A percentile compares a stretch with the other conserved stretches of the same genome.
These are phyloP conservation scores for Phoenicopterus ruber DNA, from an alignment of 2,113 vertebrate species.

Conservation along the genomic window DNA sequence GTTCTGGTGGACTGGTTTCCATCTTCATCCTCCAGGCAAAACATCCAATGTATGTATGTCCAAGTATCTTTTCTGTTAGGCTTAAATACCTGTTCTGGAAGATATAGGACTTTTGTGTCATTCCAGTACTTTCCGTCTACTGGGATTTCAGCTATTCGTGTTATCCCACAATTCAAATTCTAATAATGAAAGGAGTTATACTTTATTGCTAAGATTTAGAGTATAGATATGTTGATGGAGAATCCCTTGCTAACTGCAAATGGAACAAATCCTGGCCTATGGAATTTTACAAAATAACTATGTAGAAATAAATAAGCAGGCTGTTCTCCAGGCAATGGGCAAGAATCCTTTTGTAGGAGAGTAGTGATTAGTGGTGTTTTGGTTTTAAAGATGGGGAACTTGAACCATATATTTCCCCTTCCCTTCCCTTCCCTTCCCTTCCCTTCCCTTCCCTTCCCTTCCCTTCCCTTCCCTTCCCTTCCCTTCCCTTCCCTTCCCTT, in stretches of 20 bases:
- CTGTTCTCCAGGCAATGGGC: not conserved
- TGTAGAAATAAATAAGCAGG: not conserved
- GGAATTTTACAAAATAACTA: not conserved
- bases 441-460: not conserved
- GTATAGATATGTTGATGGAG: not conserved
- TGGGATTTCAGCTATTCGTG: not conserved
- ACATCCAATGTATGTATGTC: fast-evolving
- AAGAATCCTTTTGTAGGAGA: not conserved
- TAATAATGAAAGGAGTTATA: not conserved
- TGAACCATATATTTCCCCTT: not conserved
- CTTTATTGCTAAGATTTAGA: not conserved
- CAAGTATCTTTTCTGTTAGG: not conserved
- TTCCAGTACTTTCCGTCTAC: not conserved
- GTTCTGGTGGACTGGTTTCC: not conserved
- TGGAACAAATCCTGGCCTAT: not conserved
- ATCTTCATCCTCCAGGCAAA: not conserved
- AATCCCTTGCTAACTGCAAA: not conserved
- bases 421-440: not conserved
- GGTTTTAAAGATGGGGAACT: not conserved
- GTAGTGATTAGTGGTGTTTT: not conserved
- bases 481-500: not conserved
- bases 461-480: not conserved
- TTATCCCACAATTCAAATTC: not conserved
- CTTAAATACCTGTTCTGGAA: not conserved
- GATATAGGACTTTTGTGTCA: not conserved